Base-by-base conservation (phyloP, 2,113 vertebrate species). In the Hydrochoerus hydrochaeris region DNA sequence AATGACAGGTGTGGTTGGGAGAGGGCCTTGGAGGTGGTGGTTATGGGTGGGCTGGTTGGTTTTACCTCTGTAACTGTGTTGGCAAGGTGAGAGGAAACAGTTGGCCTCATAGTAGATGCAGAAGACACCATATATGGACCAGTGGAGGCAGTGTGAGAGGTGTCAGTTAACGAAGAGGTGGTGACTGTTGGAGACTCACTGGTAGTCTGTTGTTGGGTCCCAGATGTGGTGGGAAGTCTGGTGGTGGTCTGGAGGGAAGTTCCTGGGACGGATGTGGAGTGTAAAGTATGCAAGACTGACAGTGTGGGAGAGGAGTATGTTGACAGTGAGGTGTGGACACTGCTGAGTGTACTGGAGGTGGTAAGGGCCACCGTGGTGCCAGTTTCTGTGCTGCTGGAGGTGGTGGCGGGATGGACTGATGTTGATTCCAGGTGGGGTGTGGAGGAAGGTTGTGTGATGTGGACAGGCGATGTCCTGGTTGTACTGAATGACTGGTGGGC, bases 251-350 rank as follows among this genome's bases (percentile, higher is more conserved):
- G 6, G 6, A 75, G 16, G 17, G 71, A 38, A 1, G 62, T 93
- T 14, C 2, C 73, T 14, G 41, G 46, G 22, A 3, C 17, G 38
- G 1, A 9, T 1, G 14, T 32, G n/a, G 44, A 38, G 8, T 65
- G 52, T 9, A n/a, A n/a, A n/a, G 46, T 49, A 49, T 54, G 52
- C 10, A 14, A 54, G 52, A 54, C 52, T 0, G 49, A 1, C 0
- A 1, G 0, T 0, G 63, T 77, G 0, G 10, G 1, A 0, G 1
- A 0, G 0, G 65, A 28, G 0, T 0, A 16, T 0, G 94, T 38
- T 5, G 83, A 58, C 16, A 4, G 2, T 0, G 46, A n/a, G 0
- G 88, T 57, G 17, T 90, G 85, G 0, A 14, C 52, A 0, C 1
- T 19, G 30, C 0, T 86, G 57, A 0, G 46, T 49, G 46, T 49